phyloP scores from a whole-genome alignment of 2,113 vertebrate species.

The Grammomys dolichurus region DNA sequence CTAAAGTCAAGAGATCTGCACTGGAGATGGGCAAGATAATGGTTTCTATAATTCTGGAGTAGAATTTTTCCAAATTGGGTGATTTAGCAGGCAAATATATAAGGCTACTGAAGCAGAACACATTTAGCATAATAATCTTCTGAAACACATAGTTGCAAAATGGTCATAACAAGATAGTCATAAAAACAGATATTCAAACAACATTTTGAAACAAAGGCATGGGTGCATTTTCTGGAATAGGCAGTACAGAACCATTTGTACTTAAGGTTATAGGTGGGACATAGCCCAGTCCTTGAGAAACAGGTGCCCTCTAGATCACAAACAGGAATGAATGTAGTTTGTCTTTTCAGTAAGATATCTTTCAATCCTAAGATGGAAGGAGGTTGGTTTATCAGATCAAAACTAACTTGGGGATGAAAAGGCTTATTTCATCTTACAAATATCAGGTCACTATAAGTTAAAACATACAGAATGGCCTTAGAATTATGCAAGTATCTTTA shows the following conservation, averaged over 20 bases:
- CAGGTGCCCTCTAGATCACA: not conserved
- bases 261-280: not conserved
- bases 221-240: not conserved
- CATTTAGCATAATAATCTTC: not conserved
- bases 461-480: too few species aligned
- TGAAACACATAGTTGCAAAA: not conserved
- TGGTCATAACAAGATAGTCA: not conserved
- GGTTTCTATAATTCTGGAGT: not conserved
- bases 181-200: not conserved
- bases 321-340: not conserved
- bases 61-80: not conserved
- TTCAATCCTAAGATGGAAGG: not conserved
- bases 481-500: too few species aligned
- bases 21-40: not conserved
- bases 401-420: not conserved
- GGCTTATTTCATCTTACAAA: not conserved
- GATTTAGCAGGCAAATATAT: not conserved
- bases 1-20: not conserved
- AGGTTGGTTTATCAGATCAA: not conserved
- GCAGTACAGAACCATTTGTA: not conserved
- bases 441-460: not conserved
- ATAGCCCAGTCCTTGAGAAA: not conserved
- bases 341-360: not conserved
- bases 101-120: not conserved
- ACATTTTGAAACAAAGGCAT: not conserved